phyloP scores from a whole-genome alignment of 2,113 vertebrate species.

The Solea solea region DNA sequence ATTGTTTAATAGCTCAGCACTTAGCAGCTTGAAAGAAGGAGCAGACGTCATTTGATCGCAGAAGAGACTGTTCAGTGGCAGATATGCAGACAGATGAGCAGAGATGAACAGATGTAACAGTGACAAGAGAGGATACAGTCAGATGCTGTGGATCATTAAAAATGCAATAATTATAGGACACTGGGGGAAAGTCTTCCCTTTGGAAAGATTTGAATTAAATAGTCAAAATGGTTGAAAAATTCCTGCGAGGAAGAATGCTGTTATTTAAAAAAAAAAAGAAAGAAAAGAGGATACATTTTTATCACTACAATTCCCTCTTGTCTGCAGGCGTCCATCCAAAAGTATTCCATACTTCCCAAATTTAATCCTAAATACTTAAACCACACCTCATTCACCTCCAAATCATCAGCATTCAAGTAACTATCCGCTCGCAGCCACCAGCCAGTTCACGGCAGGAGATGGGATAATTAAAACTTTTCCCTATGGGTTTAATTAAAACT shows the following conservation, averaged over 20 bases:
- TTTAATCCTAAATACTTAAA: slow-evolving; percentile 53
- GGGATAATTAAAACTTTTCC: slow-evolving; percentile 79
- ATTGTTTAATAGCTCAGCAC: not conserved
- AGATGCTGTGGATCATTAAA: slow-evolving; percentile 27
- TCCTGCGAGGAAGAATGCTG: slow-evolving; percentile 38
- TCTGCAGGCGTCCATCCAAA: slow-evolving; percentile 34
- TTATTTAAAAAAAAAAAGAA: slow-evolving; percentile 35
- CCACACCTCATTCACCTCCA: slow-evolving; percentile 45
- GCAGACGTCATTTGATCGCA: slow-evolving; percentile 34
- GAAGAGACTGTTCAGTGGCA: slow-evolving; percentile 22
- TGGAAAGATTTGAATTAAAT: slow-evolving; percentile 19
- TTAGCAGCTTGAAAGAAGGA: slow-evolving; percentile 14
- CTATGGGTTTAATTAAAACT: slow-evolving; percentile 83
- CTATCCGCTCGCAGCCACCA: slow-evolving; percentile 60
- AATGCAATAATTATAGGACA: slow-evolving; percentile 27
- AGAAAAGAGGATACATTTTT: slow-evolving; percentile 18
- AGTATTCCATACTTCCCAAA: slow-evolving; percentile 46
- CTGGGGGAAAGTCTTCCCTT: slow-evolving; percentile 12
- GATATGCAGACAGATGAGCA: slow-evolving; percentile 38
- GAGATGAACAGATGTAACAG: slow-evolving; percentile 51
- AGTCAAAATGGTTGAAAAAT: slow-evolving; percentile 43
- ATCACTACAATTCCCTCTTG: slow-evolving; percentile 11
- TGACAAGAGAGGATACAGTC: slow-evolving; percentile 32
- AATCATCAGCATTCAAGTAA: slow-evolving; percentile 69
- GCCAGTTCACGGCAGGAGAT: slow-evolving; percentile 64